Base-by-base conservation (phyloP, 1,140 invertebrate genomes). In the Drosophila tsacasi region DNA sequence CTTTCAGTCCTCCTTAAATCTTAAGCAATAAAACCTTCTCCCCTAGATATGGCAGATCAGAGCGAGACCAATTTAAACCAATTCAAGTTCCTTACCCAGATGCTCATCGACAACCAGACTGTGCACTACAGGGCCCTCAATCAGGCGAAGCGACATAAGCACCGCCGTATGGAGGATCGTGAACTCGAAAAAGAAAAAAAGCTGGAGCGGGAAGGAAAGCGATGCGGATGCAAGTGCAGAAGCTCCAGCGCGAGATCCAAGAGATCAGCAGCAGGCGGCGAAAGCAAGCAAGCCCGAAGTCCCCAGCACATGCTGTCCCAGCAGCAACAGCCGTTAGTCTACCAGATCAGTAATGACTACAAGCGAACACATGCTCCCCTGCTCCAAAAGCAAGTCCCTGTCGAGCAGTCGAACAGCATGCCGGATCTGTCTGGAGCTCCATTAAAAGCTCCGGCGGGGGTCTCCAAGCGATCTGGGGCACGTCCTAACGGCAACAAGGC, bases 21-120 rank as follows among this genome's bases (percentile, higher is more conserved):
- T 35, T 12, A 35, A 13, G 1, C 12, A 12, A 10, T 35, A 13
- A 12, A 21, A 35, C n/a, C 25, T n/a, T 17, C 25, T n/a, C 30
- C 46, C 15, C 1, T 32, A 89, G 85, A 89, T 71, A 79, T 89
- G 6, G 6, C 50, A 9, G 75, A 69, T 2, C 75, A 90, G 9
- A 79, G 55, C 39, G 81, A 90, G 9, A 46, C 81, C 7, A 90
- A 55, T 40, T 13, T 82, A n/a, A 90, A 90, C 42, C 85, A 89
- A 37, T 89, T 89, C 46, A 89, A 89, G 37, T 89, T 89, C 39
- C 35, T 90, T 27, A 80, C 85, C 8, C 85, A 85, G 42, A 81
- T 89, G 85, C 71, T 89, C 1, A 85, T 90, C n/a, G 79, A 90
- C 49, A 90, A 54, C 27, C 81, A 90, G 49, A 91, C 78, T 0